A percentile compares a stretch with the other conserved stretches of the same genome.
Evolutionary conservation across 1,140 invertebrate species (phyloP).

Genomic region (Lepidurus arcticus): DNA sequence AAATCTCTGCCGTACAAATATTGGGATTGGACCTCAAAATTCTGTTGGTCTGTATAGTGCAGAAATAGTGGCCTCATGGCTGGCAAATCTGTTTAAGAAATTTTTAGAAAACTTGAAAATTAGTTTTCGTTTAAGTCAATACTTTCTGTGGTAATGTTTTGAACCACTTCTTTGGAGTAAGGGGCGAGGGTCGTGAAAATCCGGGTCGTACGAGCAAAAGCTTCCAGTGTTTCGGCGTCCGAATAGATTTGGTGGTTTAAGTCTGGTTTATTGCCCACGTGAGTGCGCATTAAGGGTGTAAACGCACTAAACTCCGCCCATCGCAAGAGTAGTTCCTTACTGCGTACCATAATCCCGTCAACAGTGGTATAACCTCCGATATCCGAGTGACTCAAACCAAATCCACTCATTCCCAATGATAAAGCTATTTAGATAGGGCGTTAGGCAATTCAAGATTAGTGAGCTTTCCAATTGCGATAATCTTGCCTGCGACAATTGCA

Average conservation of each 20-base stretch:
- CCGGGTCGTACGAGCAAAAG: conserved; percentile 42
- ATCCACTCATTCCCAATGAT: conserved; percentile 43
- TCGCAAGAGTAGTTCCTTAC: conserved; percentile 43
- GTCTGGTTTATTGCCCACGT: conserved; percentile 45
- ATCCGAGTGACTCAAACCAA: conserved; percentile 47
- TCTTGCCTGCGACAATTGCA: conserved; percentile 39
- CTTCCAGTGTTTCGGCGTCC: conserved; percentile 39
- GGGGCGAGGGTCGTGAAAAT: conserved; percentile 41
- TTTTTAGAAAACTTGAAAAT: background rate
- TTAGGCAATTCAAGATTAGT: background rate
- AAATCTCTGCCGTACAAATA: conserved; percentile 46
- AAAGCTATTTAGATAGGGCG: conserved; percentile 38
- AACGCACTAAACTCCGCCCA: conserved; percentile 47
- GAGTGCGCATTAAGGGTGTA: conserved; percentile 46
- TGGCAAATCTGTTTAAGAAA: conserved; percentile 34
- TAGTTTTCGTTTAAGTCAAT: conserved; percentile 28
- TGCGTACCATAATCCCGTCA: conserved; percentile 38
- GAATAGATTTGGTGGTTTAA: conserved; percentile 45
- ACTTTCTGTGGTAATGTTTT: conserved; percentile 36
- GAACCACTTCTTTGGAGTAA: conserved; percentile 41
- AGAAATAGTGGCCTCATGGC: conserved; percentile 44
- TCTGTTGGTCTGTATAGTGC: conserved; percentile 38
- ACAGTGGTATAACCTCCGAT: conserved; percentile 47
- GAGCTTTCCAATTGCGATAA: background rate
- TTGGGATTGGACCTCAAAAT: conserved; percentile 41